Percentiles rank a stretch among this genome's conserved stretches.
Evolutionary conservation across 1,140 invertebrate species (phyloP).

Genomic region (Anthonomus grandis): DNA sequence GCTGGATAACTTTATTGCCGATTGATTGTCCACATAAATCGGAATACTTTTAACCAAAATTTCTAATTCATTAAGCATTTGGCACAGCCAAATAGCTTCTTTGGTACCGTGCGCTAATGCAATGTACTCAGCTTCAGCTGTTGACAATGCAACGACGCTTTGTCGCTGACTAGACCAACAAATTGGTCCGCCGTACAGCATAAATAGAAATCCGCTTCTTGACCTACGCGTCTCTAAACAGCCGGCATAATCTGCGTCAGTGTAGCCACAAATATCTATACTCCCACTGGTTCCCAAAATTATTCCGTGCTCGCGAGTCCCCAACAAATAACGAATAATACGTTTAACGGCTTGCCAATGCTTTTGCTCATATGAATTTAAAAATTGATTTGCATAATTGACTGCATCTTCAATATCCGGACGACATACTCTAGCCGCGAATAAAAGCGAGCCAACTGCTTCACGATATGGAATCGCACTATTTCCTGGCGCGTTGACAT

Average conservation of each 20-base stretch:
- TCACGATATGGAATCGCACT: constrained; percentile 39
- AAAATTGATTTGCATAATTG: constrained; percentile 34
- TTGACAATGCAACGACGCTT: constrained; percentile 37
- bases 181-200: constrained; percentile 38
- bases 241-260: constrained; percentile 47
- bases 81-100: constrained; percentile 38
- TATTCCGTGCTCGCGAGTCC: constrained; percentile 42
- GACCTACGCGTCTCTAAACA: constrained; percentile 42
- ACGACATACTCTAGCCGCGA: constrained; percentile 41
- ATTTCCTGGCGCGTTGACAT: background rate
- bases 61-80: constrained; percentile 38
- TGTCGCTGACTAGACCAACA: constrained; percentile 47
- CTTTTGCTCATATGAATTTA: constrained; percentile 25
- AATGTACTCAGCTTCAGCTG: constrained; percentile 50
- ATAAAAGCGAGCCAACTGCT: constrained; percentile 46
- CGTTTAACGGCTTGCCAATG: constrained; percentile 45
- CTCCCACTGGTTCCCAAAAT: constrained; percentile 20
- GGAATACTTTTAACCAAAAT: constrained; percentile 26
- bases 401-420: constrained; percentile 50
- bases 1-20: constrained; percentile 1
- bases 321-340: constrained; percentile 49
- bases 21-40: constrained; percentile 14
- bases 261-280: constrained; percentile 27
- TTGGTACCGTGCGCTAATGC: constrained; percentile 39
- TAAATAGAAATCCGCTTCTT: constrained; percentile 43